These are phyloP conservation scores for Garrulus glandarius DNA, from an alignment of 2,797 vertebrate species.

Conservation along the genomic window DNA sequence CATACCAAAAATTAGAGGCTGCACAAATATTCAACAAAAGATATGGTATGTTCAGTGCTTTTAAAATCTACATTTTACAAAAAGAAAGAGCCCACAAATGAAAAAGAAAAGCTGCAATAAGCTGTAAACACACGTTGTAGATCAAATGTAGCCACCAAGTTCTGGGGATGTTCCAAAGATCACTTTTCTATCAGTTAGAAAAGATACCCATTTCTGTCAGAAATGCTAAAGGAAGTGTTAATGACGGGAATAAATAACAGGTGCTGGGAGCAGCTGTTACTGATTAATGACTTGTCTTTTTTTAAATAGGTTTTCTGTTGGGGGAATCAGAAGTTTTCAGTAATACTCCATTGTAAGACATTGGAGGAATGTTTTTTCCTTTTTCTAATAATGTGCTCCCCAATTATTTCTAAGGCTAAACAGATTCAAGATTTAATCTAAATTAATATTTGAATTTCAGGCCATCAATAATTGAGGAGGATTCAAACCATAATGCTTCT, in stretches of 20 bases:
- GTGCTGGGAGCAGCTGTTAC: conserved; percentile 74
- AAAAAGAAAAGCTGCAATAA: not conserved
- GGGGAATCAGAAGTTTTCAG: conserved; percentile 49
- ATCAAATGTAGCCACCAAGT: not conserved
- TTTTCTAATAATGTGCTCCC: not conserved
- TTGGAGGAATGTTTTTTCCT: conserved; percentile 23
- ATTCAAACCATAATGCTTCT: not conserved
- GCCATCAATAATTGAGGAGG: not conserved
- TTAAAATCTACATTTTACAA: not conserved
- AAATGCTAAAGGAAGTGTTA: conserved; percentile 59
- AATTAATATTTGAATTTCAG: conserved; percentile 14
- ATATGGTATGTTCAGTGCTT: not conserved
- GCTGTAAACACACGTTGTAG: not conserved
- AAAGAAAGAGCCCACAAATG: not conserved
- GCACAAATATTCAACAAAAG: not conserved
- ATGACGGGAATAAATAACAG: conserved; percentile 66
- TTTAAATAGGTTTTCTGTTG: conserved; percentile 61
- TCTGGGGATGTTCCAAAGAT: conserved; percentile 23
- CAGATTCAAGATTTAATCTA: not conserved
- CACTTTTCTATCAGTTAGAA: conserved; percentile 3
- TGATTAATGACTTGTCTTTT: conserved; percentile 56
- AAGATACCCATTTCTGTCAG: conserved; percentile 52
- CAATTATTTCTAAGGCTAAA: not conserved
- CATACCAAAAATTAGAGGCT: not conserved
- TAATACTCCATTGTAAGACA: conserved; percentile 24